Conservation (phyloP, 2,113 vertebrate genomes). For the Nanger granti region DNA sequence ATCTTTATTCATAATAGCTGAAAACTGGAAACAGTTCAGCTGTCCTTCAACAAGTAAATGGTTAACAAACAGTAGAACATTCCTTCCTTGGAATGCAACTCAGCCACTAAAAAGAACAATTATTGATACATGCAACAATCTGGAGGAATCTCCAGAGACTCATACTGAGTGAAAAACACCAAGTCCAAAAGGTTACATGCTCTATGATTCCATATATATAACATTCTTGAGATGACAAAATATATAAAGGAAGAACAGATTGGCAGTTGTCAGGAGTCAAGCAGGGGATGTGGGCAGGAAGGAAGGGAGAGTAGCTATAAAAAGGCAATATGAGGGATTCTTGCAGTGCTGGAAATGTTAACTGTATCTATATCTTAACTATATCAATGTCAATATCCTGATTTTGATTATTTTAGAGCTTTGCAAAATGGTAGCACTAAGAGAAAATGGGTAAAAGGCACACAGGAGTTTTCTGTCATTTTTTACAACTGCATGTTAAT, state of each 20-base stretch:
- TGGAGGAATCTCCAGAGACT: neutral
- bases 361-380: neutral
- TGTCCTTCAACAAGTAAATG: neutral
- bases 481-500: neutral
- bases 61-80: neutral
- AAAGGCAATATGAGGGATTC: neutral
- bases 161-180: neutral
- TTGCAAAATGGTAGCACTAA: neutral
- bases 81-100: neutral
- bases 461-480: neutral
- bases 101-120: neutral
- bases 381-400: neutral
- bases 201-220: neutral
- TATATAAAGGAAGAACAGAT: neutral
- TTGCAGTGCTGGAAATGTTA: neutral
- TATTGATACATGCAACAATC: neutral
- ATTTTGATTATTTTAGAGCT: neutral
- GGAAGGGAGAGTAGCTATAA: neutral
- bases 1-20: neutral
- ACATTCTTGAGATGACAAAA: neutral
- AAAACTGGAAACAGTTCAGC: neutral
- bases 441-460: neutral
- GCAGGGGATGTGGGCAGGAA: neutral
- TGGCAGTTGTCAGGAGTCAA: neutral
- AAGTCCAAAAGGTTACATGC: neutral